phyloP scores from a whole-genome alignment of 2,113 vertebrate genomes.

The Chaenocephalus aceratus region DNA sequence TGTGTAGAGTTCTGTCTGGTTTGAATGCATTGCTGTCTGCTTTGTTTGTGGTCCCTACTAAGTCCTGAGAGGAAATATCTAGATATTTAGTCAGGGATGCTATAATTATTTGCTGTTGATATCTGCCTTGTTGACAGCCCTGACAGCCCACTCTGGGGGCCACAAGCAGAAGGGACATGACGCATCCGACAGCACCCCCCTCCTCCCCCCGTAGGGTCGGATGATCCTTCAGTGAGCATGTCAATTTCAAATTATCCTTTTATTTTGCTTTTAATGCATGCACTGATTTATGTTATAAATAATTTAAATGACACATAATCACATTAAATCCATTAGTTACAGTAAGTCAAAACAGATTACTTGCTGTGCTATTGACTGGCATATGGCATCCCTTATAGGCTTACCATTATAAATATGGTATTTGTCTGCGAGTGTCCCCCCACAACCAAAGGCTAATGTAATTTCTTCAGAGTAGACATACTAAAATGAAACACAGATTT shows the following conservation, averaged over 20 bases:
- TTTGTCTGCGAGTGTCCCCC: not conserved
- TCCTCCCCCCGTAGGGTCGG: too few species aligned
- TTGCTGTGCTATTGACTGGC: not conserved
- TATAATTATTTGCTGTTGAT: too few species aligned
- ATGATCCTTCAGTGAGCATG: too few species aligned
- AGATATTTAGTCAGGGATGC: not conserved
- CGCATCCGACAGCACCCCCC: too few species aligned
- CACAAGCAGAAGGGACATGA: too few species aligned
- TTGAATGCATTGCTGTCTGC: not conserved
- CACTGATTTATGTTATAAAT: not conserved
- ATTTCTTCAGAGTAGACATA: not conserved
- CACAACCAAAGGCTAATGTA: not conserved
- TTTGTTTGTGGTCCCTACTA: not conserved
- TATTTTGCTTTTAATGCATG: not conserved
- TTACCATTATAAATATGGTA: not conserved
- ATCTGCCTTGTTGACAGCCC: too few species aligned
- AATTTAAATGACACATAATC: not conserved
- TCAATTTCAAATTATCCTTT: too few species aligned
- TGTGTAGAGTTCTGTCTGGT: not conserved
- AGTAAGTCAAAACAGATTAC: not conserved
- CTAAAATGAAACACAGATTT: slow-evolving; percentile 22
- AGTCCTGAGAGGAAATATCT: too few species aligned
- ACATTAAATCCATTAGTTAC: not conserved
- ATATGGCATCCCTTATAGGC: not conserved
- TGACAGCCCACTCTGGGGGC: too few species aligned